Evolutionary conservation across 2,797 vertebrate genomes (phyloP), one percentile per base, ranked within the genome.

Genomic region (Liparis tanakae): DNA sequence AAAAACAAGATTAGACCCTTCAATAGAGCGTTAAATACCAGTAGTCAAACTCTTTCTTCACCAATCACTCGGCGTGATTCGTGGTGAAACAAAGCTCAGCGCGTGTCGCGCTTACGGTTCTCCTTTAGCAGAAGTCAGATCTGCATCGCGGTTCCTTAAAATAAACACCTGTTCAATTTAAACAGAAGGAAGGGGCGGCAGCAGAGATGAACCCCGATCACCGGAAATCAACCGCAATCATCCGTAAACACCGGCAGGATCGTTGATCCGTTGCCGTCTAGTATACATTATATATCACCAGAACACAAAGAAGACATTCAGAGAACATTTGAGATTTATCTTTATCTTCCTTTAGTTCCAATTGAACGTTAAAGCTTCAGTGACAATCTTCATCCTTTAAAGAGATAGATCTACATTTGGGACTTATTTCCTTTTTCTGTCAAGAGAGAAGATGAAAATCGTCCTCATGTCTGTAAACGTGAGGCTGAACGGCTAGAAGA

Each of bases 11-110:
- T 18, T 53, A 85, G 79, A 72, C 67, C 78, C 71, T 72, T 61
- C 63, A 50, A 70, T 25, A 71, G 74, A 67, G 74, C 17, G 18
- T 81, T 83, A 80, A 82, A 87, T 79, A 85, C 85, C 81, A 83
- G 84, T 81, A 81, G 74, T 86, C 80, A 79, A 78, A 84, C 41
- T 69, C 73, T 83, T 74, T 82, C 76, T 81, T 54, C 68, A 80
- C 78, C 74, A 72, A 65, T 72, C 44, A 30, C 64, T 74, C 62
- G 71, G 56, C 74, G 73, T 53, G 79, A 82, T 63, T 85, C 55
- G 60, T 20, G 65, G 65, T 76, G 76, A 79, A 59, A 70, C 70
- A 44, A 43, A 76, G 58, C 41, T 37, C 10, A 43, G 51, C 33
- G 57, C 39, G 65, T 57, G 10, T 50, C 30, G 67, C 5, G 10